Evolutionary conservation across 2,888 invertebrate genomes (phyloP).

Genomic region (Ectemnius lituratus): DNA sequence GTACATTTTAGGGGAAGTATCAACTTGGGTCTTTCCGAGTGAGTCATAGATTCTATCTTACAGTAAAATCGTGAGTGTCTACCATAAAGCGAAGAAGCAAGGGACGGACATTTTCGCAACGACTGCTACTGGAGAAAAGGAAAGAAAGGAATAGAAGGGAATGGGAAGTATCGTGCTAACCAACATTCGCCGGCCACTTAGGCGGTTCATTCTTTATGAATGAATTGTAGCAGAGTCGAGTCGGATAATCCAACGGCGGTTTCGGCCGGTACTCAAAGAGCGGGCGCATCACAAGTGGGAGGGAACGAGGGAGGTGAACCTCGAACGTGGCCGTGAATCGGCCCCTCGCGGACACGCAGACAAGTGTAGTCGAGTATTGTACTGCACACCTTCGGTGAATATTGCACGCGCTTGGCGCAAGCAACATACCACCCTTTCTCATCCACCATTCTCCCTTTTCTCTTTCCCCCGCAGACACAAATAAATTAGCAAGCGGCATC

Average conservation of each 20-base stretch:
- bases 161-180: too few species aligned
- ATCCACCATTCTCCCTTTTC: constrained; percentile 4
- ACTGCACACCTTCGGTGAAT: constrained; percentile 45
- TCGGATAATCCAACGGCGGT: not conserved
- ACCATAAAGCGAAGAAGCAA: too few species aligned
- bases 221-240: not conserved
- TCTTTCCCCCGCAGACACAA: constrained; percentile 29
- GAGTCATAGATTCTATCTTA: constrained; percentile 28
- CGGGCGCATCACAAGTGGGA: not conserved
- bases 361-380: constrained; percentile 21
- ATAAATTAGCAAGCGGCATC: constrained; percentile 39
- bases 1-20: not conserved
- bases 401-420: constrained; percentile 33
- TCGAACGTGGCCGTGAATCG: constrained; percentile 1
- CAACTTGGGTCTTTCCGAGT: not conserved
- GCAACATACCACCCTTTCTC: constrained; percentile 1
- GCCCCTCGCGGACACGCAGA: constrained; percentile 18
- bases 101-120: too few species aligned
- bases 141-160: too few species aligned
- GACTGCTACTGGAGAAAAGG: too few species aligned
- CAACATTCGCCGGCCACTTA: too few species aligned
- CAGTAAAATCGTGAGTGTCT: too few species aligned
- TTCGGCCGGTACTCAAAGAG: not conserved
- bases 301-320: constrained; percentile 6
- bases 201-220: not conserved